These are phyloP conservation scores for Bursaphelenchus okinawaensis DNA, from an alignment of 2,888 invertebrate genomes.

Conservation along the genomic window DNA sequence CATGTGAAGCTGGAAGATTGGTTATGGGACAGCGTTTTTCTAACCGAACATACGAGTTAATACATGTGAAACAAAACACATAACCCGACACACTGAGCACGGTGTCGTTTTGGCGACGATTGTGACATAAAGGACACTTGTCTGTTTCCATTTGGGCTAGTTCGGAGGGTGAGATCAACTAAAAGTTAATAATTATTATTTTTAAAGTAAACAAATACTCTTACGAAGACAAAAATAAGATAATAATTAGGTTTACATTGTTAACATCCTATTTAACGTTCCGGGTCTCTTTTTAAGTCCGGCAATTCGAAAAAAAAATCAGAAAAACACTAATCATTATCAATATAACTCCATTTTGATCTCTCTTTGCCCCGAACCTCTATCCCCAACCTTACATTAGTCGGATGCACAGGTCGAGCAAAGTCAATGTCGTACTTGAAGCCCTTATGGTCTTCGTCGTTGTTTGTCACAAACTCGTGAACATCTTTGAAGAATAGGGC, in stretches of 20 bases:
- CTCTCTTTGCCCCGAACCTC: too few relatives aligned
- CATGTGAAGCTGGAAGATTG: slow-evolving; percentile 41
- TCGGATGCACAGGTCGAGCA: slow-evolving; percentile 6
- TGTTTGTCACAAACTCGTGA: slow-evolving; percentile 11
- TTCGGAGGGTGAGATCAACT: slow-evolving; percentile 37
- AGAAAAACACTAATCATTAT: too few relatives aligned
- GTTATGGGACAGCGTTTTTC: slow-evolving; percentile 49
- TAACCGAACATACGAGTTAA: slow-evolving; percentile 44
- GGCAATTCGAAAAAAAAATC: too few relatives aligned
- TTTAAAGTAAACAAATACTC: background rate
- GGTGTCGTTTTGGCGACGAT: slow-evolving; percentile 52
- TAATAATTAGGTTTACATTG: background rate
- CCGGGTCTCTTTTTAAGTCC: too few relatives aligned
- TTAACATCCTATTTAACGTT: too few relatives aligned
- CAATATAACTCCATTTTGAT: too few relatives aligned
- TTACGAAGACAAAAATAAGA: background rate
- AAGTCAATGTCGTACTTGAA: slow-evolving; percentile 1
- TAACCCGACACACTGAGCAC: slow-evolving; percentile 53
- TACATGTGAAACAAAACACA: slow-evolving; percentile 57
- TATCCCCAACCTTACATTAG: slow-evolving; percentile 6
- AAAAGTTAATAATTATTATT: slow-evolving; percentile 15
- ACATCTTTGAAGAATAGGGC: slow-evolving; percentile 41
- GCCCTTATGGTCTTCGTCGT: background rate
- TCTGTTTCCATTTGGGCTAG: slow-evolving; percentile 45
- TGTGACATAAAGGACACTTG: slow-evolving; percentile 54